Percentiles rank a stretch among this genome's conserved stretches.
These are phyloP conservation scores for Trisateles emortualis DNA, from an alignment of 2,888 invertebrate species.

Conservation along the genomic window DNA sequence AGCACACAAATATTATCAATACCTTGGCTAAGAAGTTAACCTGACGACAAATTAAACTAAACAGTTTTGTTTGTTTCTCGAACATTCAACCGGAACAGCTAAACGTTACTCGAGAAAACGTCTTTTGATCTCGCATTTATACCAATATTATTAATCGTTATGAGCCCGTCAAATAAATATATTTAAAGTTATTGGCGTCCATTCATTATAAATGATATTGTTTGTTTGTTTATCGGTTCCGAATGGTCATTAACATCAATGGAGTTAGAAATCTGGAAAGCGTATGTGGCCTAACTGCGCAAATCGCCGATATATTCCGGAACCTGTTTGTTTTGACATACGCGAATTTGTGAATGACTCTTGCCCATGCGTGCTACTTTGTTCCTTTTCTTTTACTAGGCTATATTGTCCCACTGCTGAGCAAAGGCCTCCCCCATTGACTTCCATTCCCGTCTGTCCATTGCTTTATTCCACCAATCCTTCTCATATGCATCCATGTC, in stretches of 20 bases:
- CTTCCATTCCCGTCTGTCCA: too few species aligned
- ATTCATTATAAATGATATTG: slow-evolving; percentile 66
- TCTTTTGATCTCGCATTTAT: slow-evolving; percentile 70
- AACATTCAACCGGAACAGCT: slow-evolving; percentile 37
- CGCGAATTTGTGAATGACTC: slow-evolving; percentile 7
- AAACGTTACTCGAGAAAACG: slow-evolving; percentile 36
- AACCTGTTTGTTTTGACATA: slow-evolving; percentile 19
- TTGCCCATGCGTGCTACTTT: not conserved
- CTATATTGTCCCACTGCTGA: too few species aligned
- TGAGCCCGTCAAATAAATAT: slow-evolving; percentile 64
- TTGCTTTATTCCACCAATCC: too few species aligned
- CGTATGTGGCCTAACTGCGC: slow-evolving; percentile 20
- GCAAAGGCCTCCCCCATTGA: too few species aligned
- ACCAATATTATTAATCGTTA: slow-evolving; percentile 72
- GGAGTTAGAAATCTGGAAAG: slow-evolving; percentile 40
- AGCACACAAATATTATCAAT: slow-evolving; percentile 24
- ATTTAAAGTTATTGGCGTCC: slow-evolving; percentile 54
- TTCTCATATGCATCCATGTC: too few species aligned
- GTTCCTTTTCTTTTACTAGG: too few species aligned
- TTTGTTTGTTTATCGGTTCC: slow-evolving; percentile 63
- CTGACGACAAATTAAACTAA: slow-evolving; percentile 30
- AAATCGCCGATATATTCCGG: slow-evolving; percentile 16
- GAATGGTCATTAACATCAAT: slow-evolving; percentile 44
- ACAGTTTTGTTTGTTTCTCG: slow-evolving; percentile 41
- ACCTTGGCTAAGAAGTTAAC: slow-evolving; percentile 19